Base-by-base conservation (phyloP, 2,888 invertebrate genomes). In the Acleris sparsana region DNA sequence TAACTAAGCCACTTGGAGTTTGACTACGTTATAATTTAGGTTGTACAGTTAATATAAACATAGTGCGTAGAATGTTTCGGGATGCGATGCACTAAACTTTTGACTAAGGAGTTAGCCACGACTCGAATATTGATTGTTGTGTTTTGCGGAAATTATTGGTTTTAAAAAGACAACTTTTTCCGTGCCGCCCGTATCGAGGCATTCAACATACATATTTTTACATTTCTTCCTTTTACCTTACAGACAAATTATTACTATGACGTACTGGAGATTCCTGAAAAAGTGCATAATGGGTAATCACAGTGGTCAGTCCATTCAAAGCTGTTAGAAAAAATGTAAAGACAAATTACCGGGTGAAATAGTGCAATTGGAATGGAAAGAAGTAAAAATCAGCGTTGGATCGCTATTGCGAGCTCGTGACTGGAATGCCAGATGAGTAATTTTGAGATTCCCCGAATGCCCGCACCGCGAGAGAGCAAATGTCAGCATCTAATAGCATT, bases 361-460 rank as follows among this genome's bases (percentile, higher is more conserved):
- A 87, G 84, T 85, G 88, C 88, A 88, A 87, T 89, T 75, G 89
- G 88, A 88, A 89, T 88, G 82, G 83, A 89, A 90, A 91, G 90
- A 92, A 90, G 89, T 88, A 92, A 90, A 92, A 92, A 92, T 92
- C 91, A 91, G 87, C 86, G 82, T 78, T 72, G 82, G 79, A 86
- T 84, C 83, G 89, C 79, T 81, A 83, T 79, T 79, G 81, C 80
- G 75, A 79, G 73, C 80, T 77, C 92, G 92, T 91, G 92, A 88
- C 90, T 89, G 83, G 85, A 92, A 91, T 92, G 80, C 84, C 82
- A 78, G 87, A 92, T 89, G 89, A 89, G 91, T 90, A 90, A 90
- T 91, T 90, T 89, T 85, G 81, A 89, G 88, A 91, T 92, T 88
- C 92, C 78, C 80, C 80, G 83, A 89, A 90, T 88, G 86, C 82